These are phyloP conservation scores for Dryomyza anilis DNA, from an alignment of 2,888 invertebrate genomes.

Conservation along the genomic window DNA sequence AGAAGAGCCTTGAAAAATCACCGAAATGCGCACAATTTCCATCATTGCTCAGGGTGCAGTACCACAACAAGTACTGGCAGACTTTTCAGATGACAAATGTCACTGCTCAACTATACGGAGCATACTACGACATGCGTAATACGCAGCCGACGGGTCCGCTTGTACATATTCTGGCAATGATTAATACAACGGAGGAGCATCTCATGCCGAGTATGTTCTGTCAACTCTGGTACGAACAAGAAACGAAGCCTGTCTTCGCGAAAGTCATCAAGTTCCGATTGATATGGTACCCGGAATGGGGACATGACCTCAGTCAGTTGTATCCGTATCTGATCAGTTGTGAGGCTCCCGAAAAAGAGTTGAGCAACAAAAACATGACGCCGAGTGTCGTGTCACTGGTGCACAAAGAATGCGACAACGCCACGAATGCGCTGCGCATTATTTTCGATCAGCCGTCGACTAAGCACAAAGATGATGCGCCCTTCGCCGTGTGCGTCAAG, in stretches of 20 bases:
- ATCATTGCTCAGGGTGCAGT: slow-evolving; percentile 82
- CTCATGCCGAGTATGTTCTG: slow-evolving; percentile 74
- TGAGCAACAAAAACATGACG: slow-evolving; percentile 66
- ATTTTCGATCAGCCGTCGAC: slow-evolving; percentile 67
- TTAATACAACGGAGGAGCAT: slow-evolving; percentile 74
- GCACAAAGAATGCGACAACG: slow-evolving; percentile 78
- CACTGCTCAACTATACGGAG: slow-evolving; percentile 84
- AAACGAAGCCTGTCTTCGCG: slow-evolving; percentile 76
- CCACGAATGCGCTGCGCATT: slow-evolving; percentile 79
- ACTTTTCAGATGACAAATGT: slow-evolving; percentile 76
- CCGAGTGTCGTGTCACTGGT: slow-evolving; percentile 85
- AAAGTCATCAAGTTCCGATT: slow-evolving; percentile 84
- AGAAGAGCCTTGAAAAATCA: slow-evolving; percentile 63
- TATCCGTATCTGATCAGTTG: slow-evolving; percentile 87
- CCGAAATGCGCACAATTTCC: slow-evolving; percentile 78
- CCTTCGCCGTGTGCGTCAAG: slow-evolving; percentile 89
- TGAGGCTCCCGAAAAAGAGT: slow-evolving; percentile 74
- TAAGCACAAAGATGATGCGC: slow-evolving; percentile 63
- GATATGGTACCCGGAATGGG: slow-evolving; percentile 90
- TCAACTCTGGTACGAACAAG: slow-evolving; percentile 84
- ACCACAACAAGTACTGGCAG: slow-evolving; percentile 91
- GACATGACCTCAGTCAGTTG: slow-evolving; percentile 83
- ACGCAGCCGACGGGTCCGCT: slow-evolving; percentile 78
- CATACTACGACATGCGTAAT: slow-evolving; percentile 80
- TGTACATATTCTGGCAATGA: slow-evolving; percentile 80